phyloP scores from a whole-genome alignment of 2,888 invertebrate species.

The Xiphydria camelus region DNA sequence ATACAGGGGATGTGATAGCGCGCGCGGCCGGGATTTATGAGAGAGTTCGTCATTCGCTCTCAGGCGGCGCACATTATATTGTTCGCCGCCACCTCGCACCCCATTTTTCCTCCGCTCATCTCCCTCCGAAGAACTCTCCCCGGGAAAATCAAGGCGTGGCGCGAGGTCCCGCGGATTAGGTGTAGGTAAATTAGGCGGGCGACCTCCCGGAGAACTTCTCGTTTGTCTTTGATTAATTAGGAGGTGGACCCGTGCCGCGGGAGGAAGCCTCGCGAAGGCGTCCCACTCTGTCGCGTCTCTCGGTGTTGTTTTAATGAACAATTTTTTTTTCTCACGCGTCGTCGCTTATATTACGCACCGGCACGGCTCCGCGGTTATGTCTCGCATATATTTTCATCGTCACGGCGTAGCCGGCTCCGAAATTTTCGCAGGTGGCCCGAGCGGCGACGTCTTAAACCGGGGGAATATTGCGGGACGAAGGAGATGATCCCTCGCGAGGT shows the following conservation, averaged over 20 bases:
- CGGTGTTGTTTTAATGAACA: not conserved
- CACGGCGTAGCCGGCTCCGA: too few species aligned
- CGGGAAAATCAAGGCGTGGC: not conserved
- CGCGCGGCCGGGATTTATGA: not conserved
- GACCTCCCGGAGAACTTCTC: slow-evolving; percentile 16
- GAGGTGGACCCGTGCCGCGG: too few species aligned
- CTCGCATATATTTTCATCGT: not conserved
- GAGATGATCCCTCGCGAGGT: slow-evolving; percentile 51
- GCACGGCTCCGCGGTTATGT: not conserved
- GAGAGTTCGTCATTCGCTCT: too few species aligned
- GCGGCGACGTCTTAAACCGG: not conserved
- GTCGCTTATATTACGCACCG: not conserved
- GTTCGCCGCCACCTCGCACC: too few species aligned
- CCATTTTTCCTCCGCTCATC: too few species aligned
- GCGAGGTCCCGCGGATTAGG: slow-evolving; percentile 8
- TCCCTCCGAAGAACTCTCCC: not conserved
- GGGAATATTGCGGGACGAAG: not conserved
- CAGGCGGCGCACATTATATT: too few species aligned
- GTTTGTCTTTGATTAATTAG: slow-evolving; percentile 23
- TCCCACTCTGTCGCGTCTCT: not conserved
- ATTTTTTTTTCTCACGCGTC: not conserved
- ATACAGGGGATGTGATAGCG: too few species aligned
- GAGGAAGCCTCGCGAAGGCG: too few species aligned
- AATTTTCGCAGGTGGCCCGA: not conserved
- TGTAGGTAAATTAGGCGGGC: slow-evolving; percentile 21